Conservation (phyloP, 2,888 invertebrate species). For the Microctonus hyperodae region DNA sequence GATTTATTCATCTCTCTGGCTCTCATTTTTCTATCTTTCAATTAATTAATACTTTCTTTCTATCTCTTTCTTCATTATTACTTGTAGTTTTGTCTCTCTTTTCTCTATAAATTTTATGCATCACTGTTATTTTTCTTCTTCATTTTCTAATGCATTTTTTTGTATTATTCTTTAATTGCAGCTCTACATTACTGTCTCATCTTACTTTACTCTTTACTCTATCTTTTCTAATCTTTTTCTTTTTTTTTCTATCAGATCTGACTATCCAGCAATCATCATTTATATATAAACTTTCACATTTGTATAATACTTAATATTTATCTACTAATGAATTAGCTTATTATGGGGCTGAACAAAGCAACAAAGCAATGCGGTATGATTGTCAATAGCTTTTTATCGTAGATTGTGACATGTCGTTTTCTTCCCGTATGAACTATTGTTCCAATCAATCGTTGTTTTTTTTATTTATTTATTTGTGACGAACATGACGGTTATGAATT, state of each 20-base stretch:
- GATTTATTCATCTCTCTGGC: conserved; percentile 23
- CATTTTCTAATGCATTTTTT: conserved; percentile 33
- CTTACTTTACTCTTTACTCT: conserved; percentile 19
- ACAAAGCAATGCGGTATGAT: conserved; percentile 17
- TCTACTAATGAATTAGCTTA: background rate
- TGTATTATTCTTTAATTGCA: conserved; percentile 26
- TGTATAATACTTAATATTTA: conserved; percentile 1
- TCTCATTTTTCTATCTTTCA: conserved; percentile 35
- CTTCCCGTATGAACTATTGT: conserved; percentile 19
- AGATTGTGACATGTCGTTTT: conserved; percentile 24
- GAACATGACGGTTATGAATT: conserved; percentile 18
- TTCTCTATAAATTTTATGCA: conserved; percentile 33
- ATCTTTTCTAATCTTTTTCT: conserved; percentile 25
- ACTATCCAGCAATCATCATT: conserved; percentile 17
- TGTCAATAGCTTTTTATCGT: conserved; percentile 11
- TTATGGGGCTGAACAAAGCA: conserved; percentile 19
- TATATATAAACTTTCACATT: background rate
- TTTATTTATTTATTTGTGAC: background rate
- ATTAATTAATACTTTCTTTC: conserved; percentile 32
- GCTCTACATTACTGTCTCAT: background rate
- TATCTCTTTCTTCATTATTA: conserved; percentile 26
- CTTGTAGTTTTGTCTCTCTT: too few species aligned
- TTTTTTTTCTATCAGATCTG: conserved; percentile 29
- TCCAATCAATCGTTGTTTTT: background rate
- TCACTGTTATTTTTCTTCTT: conserved; percentile 33